Conservation (phyloP, 2,888 invertebrate species). For the Subacronicta megacephala region DNA sequence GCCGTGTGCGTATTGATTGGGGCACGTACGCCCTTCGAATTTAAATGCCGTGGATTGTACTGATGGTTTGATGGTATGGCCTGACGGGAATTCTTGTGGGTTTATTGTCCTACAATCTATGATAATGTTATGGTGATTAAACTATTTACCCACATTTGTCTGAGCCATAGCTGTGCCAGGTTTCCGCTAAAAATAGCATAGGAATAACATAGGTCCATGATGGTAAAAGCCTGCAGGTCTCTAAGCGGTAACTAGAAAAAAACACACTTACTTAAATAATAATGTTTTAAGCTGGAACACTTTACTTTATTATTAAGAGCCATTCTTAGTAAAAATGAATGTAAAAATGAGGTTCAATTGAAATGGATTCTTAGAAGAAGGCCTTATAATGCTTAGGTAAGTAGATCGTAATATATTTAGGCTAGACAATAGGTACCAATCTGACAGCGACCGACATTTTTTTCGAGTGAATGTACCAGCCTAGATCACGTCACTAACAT, state of each 20-base stretch:
- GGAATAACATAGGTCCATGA: too few relatives aligned
- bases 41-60: conserved; percentile 44
- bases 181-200: too few relatives aligned
- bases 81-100: conserved; percentile 19
- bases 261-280: too few relatives aligned
- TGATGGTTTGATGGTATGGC: conserved; percentile 31
- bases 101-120: conserved; percentile 9
- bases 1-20: conserved; percentile 48
- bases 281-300: too few relatives aligned
- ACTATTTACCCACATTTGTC: too few relatives aligned
- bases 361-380: conserved; percentile 7
- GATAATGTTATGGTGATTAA: not conserved
- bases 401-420: not conserved
- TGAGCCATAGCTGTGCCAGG: too few relatives aligned
- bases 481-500: conserved; percentile 15
- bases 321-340: too few relatives aligned
- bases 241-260: too few relatives aligned
- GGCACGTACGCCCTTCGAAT: conserved; percentile 42
- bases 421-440: conserved; percentile 8
- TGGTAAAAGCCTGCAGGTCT: too few relatives aligned
- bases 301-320: too few relatives aligned
- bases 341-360: not conserved
- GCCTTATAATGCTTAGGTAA: too few relatives aligned
- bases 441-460: conserved; percentile 22
- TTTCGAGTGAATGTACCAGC: conserved; percentile 15